Evolutionary conservation across 2,888 invertebrate species (phyloP).

Genomic region (Escarpia spicata): DNA sequence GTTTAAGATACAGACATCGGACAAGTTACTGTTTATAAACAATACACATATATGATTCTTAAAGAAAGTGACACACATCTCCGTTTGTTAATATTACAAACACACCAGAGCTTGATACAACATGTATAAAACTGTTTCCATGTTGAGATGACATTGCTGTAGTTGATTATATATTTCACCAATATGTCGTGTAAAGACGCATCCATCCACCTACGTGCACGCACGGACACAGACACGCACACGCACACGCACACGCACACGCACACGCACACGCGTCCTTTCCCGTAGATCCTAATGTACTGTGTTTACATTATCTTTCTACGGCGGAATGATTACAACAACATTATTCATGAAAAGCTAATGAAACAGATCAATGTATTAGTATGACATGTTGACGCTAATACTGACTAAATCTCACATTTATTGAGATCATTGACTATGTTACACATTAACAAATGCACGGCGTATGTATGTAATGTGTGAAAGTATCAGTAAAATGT

Average conservation of each 20-base stretch:
- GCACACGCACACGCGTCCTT: neutral
- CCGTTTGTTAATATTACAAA: neutral
- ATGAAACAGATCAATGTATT: neutral
- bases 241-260: neutral
- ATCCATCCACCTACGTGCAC: too few species aligned
- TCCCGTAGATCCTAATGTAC: neutral
- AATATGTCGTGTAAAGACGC: neutral
- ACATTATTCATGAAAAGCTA: neutral
- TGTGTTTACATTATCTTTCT: neutral
- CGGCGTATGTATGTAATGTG: neutral
- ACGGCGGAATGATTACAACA: neutral
- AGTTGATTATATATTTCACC: neutral
- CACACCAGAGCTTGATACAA: neutral
- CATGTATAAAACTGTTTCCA: neutral
- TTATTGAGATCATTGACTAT: neutral
- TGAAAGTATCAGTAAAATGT: neutral
- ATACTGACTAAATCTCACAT: neutral
- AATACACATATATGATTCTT: neutral
- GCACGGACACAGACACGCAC: too few species aligned
- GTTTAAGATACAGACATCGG: neutral
- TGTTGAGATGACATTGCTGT: neutral
- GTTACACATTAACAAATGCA: neutral
- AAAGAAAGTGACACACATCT: neutral
- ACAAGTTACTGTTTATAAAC: neutral
- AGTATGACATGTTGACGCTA: neutral